A percentile compares a stretch with the other conserved stretches of the same genome.
These are phyloP conservation scores for Ispidina picta DNA, from an alignment of 2,797 vertebrate species.

Conservation along the genomic window DNA sequence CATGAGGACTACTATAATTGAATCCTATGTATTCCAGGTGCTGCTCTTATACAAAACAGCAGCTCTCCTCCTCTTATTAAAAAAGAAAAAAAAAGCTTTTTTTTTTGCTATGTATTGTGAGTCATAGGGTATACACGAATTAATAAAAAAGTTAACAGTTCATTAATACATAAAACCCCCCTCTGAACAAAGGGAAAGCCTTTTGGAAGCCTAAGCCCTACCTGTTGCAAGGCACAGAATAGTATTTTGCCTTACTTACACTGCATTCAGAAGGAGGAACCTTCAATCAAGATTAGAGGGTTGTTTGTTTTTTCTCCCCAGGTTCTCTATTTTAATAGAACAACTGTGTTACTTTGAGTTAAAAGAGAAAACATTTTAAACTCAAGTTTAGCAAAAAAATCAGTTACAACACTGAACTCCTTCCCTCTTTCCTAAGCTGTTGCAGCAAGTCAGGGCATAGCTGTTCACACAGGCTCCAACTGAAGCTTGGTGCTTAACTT, in stretches of 20 bases:
- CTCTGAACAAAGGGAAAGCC: background rate
- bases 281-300: background rate
- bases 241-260: background rate
- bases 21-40: background rate
- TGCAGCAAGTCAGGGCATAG: conserved; percentile 3
- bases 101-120: background rate
- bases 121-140: background rate
- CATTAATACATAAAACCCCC: background rate
- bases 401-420: background rate
- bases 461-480: background rate
- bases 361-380: background rate
- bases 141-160: background rate
- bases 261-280: background rate
- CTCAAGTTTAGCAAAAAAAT: background rate
- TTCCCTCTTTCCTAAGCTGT: background rate
- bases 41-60: background rate
- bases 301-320: rapidly evolving
- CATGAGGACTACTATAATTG: background rate
- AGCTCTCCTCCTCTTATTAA: background rate
- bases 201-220: background rate
- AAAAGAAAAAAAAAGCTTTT: background rate
- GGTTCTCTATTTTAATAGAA: background rate
- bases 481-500: background rate
- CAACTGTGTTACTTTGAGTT: background rate
- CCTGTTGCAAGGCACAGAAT: background rate